Conservation (phyloP, 2,113 vertebrate species). For the Calypte anna region DNA sequence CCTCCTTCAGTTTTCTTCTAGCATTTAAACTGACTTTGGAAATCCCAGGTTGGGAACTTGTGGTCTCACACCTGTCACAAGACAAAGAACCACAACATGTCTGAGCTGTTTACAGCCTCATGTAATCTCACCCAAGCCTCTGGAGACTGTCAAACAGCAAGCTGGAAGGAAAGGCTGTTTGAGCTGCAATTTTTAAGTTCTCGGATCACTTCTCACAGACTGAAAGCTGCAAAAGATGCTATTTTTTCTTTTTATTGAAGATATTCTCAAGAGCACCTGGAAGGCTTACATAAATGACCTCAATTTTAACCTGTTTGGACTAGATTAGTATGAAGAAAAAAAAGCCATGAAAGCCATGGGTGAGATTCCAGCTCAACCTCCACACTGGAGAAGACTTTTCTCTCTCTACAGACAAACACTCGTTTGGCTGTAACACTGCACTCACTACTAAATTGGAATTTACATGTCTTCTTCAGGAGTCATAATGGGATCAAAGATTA, state of each 20-base stretch:
- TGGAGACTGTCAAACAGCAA: background rate
- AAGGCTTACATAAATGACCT: conserved; percentile 25
- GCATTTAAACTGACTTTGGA: conserved; percentile 3
- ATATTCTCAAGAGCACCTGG: conserved; percentile 7
- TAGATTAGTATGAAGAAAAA: conserved; percentile 24
- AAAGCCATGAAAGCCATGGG: background rate
- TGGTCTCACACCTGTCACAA: background rate
- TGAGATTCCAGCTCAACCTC: background rate
- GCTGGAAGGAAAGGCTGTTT: background rate
- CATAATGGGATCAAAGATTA: conserved; percentile 59
- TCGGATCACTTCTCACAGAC: conserved; percentile 4
- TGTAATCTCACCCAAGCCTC: background rate
- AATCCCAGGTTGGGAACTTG: background rate
- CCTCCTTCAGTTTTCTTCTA: background rate
- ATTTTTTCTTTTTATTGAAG: conserved; percentile 1
- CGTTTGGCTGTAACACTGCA: background rate
- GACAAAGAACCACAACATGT: background rate
- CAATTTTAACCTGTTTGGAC: conserved; percentile 30
- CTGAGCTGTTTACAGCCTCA: conserved; percentile 10
- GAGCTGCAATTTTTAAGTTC: conserved; percentile 31
- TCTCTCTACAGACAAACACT: too few relatives aligned
- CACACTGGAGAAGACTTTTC: background rate
- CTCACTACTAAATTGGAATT: conserved; percentile 11
- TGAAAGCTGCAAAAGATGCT: background rate
- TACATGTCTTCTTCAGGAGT: conserved; percentile 33